These are phyloP conservation scores for Anableps anableps DNA, from an alignment of 2,797 vertebrate genomes.

Conservation along the genomic window DNA sequence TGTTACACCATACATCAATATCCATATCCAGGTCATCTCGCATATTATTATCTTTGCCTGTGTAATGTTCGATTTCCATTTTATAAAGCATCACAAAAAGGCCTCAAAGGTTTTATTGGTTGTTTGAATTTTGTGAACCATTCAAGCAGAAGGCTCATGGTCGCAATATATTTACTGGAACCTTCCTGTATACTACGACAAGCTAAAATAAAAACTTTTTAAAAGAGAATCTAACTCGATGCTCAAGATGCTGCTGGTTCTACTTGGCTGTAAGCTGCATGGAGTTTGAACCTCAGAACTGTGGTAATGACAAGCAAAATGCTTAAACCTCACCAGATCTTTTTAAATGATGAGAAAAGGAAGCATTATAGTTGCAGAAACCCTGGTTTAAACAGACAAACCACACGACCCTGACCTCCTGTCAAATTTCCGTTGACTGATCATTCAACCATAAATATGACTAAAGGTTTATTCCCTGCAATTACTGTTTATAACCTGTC, in stretches of 20 bases:
- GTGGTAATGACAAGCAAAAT: neutral
- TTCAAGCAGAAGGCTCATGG: neutral
- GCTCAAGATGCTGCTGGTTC: neutral
- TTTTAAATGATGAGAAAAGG: neutral
- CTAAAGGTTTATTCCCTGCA: neutral
- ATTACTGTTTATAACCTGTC: neutral
- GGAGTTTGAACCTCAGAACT: neutral
- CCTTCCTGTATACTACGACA: neutral
- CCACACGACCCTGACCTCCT: neutral
- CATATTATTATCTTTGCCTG: neutral
- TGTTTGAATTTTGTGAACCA: neutral
- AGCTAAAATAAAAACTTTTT: too few species aligned
- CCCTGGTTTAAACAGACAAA: neutral
- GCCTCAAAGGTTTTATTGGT: neutral
- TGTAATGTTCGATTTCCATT: neutral
- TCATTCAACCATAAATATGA: neutral
- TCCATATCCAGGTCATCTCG: too few species aligned
- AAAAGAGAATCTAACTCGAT: neutral
- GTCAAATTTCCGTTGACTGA: slow-evolving; percentile 4
- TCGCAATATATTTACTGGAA: neutral
- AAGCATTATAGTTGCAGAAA: neutral
- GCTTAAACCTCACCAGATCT: neutral
- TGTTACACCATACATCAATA: too few species aligned
- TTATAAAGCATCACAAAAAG: neutral
- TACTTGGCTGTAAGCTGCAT: too few species aligned